Base-by-base conservation (phyloP, 2,113 vertebrate species). In the Galeopterus variegatus region DNA sequence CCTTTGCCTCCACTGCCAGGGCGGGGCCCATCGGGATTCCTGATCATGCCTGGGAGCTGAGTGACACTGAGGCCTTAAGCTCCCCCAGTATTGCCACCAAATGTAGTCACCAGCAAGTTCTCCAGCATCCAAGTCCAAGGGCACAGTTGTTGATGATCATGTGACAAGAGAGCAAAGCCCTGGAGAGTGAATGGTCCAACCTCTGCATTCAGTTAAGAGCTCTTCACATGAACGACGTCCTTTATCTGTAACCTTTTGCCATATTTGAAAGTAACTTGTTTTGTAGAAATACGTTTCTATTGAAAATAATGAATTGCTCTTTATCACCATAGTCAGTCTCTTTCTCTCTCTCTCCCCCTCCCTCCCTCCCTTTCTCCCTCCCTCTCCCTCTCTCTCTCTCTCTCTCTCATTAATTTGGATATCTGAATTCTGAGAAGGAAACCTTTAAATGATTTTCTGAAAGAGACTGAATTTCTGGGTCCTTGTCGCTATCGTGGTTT, bases 81-180 rank as follows among this genome's bases (percentile, higher is more conserved):
- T 80, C 85, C 84, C 86, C 52, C 28, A 72, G 28, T 98, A 87
- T 92, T 93, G 80, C 62, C 88, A 89, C 82, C 73, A 82, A 70
- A 86, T 52, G 82, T 90, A 83, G 98, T 95, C 96, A 97, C 97
- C 97, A 97, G 97, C 98, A 97, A 72, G 89, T 90, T 89, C 58
- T 94, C 90, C 89, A 93, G 73, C 82, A 41, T 76, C 93, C 93
- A 82, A 85, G 93, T 94, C 72, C 67, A 79, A 90, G 92, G 84
- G 82, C 95, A 82, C 75, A 45, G 65, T 31, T 52, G 69, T 70
- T 56, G 65, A 81, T 52, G 92, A 75, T 73, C 56, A 7, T 12
- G 82, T 93, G 85, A 94, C n/a, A 1, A 79, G 88, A 88, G 19
- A 84, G 65, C 81, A 67, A 45, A 77, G 93, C 93, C 77, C 90